Base-by-base conservation (phyloP, 2,888 invertebrate species). In the Melieria omissa region DNA sequence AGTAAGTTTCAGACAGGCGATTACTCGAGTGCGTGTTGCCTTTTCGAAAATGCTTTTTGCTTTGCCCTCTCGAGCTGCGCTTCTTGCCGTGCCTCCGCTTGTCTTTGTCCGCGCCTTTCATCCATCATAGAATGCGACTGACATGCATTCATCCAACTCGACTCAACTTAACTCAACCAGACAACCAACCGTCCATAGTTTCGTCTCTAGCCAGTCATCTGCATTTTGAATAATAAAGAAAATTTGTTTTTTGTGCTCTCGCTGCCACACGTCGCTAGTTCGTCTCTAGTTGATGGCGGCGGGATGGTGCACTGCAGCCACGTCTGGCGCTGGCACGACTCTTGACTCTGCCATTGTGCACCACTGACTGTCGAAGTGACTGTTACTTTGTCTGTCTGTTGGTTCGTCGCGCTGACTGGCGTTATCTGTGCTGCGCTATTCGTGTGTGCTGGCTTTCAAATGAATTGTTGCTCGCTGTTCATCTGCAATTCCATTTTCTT, bases 211-310 rank as follows among this genome's bases (percentile, higher is more conserved):
- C 60, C 41, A 42, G 6, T 12, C 60, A 60, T 60, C 42, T 44
- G 41, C 45, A 8, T 63, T 61, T 47, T 63, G 62, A 47, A 63
- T 63, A 63, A 63, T 63, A 63, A 63, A 63, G 62, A 63, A 63
- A 63, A 63, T 47, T 63, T 29, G 29, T 1, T 29, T 29, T 29
- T 29, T 29, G 29, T 29, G 29, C 29, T 29, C 29, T 29, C 29
- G 29, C 29, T 29, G 29, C 29, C 29, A 3, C 29, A 3, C 2
- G 29, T 29, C 29, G 29, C 29, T 29, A 29, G 29, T 29, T 29
- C 29, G 29, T 29, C 29, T 29, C 29, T 29, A 29, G 29, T 29
- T 29, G 29, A 29, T 29, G 29, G 29, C 2, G 29, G 29, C 29
- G 29, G 29, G 29, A 29, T 2, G 29, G 29, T 29, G 29, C 29